phyloP scores from a whole-genome alignment of 2,113 vertebrate genomes.

The Muntiacus muntjak region DNA sequence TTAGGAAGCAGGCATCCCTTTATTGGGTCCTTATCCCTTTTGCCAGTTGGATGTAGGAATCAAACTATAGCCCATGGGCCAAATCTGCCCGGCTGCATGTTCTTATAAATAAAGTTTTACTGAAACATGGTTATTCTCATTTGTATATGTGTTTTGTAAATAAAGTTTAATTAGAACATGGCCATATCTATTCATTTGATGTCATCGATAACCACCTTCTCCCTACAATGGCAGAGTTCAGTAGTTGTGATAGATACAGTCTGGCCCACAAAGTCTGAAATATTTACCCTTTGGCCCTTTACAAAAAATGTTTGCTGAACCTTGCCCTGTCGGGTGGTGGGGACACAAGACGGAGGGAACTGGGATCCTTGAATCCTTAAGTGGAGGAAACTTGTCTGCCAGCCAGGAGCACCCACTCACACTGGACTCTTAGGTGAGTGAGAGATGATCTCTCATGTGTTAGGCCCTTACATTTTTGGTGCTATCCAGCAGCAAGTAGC shows the following conservation, averaged over 20 bases:
- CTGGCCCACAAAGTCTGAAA: background rate
- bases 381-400: background rate
- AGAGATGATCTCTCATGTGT: background rate
- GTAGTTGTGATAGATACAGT: background rate
- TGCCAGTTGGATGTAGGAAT: background rate
- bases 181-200: background rate
- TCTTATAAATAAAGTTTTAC: background rate
- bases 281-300: background rate
- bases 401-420: background rate
- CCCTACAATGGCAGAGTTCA: background rate
- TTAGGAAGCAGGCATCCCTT: background rate
- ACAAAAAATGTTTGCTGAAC: background rate
- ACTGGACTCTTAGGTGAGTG: background rate
- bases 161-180: background rate
- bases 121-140: background rate
- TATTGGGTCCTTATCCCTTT: background rate
- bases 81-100: background rate
- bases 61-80: background rate
- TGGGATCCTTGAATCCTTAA: background rate
- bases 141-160: background rate
- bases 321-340: background rate
- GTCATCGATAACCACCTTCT: background rate
- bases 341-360: background rate
- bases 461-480: background rate
- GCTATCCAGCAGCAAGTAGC: background rate